These are phyloP conservation scores for Manis javanica DNA, from an alignment of 2,797 vertebrate genomes.

Conservation along the genomic window DNA sequence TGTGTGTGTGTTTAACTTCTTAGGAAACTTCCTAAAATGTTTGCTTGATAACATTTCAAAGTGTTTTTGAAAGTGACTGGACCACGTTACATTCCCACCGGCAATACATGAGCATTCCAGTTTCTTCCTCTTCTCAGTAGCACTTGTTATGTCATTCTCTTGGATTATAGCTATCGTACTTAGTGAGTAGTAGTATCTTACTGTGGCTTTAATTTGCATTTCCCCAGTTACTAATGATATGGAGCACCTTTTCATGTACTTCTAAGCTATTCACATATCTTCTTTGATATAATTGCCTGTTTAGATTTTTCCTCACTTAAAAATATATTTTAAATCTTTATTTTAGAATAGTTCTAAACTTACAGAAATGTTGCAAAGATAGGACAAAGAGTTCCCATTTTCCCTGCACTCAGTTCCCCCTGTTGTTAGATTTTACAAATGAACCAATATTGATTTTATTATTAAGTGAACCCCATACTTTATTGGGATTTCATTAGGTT, in stretches of 20 bases:
- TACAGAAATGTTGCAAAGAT: not conserved
- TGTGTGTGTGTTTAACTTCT: not conserved
- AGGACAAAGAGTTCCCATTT: not conserved
- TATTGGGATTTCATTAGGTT: not conserved
- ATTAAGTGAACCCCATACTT: not conserved
- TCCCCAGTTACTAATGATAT: not conserved
- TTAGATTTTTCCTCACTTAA: not conserved
- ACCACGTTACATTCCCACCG: not conserved
- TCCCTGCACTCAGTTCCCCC: not conserved
- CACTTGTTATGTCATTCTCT: not conserved
- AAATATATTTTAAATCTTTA: not conserved
- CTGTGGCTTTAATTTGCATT: conserved; percentile 5
- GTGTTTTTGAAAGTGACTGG: not conserved
- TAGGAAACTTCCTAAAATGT: not conserved
- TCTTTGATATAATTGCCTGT: not conserved
- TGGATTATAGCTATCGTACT: not conserved
- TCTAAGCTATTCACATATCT: not conserved
- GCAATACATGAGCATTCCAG: not conserved
- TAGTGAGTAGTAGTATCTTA: not conserved
- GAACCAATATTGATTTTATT: not conserved
- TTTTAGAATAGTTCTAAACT: not conserved
- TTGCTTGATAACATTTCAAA: not conserved
- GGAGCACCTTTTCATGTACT: not conserved
- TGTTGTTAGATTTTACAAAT: not conserved
- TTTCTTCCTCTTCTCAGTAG: not conserved